These are phyloP conservation scores for Campylomormyrus numenius DNA, from an alignment of 2,113 vertebrate species.

Conservation along the genomic window DNA sequence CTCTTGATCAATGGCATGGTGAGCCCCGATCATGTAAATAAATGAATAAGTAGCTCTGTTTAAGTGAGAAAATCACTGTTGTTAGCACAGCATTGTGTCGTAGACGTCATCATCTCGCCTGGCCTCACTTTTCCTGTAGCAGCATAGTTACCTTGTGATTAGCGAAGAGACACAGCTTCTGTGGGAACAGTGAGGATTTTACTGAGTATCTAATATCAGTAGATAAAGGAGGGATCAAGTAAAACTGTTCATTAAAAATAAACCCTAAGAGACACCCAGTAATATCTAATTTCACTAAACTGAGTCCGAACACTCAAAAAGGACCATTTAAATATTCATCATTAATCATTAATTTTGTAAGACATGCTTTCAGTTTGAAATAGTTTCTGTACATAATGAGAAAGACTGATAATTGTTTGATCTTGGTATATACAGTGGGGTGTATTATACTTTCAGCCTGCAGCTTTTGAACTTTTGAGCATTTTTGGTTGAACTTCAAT, in stretches of 20 bases:
- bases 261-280: slow-evolving; percentile 41
- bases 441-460: not conserved
- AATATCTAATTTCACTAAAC: slow-evolving; percentile 42
- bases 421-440: slow-evolving; percentile 54
- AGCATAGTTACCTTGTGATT: not conserved
- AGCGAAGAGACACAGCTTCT: not conserved
- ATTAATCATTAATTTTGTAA: slow-evolving; percentile 46
- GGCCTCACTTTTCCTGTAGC: not conserved
- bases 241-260: slow-evolving; percentile 51
- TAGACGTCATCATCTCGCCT: not conserved
- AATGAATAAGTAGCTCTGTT: not conserved
- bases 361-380: slow-evolving; percentile 38
- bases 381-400: slow-evolving; percentile 41
- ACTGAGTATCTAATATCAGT: slow-evolving; percentile 24
- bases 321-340: slow-evolving; percentile 48
- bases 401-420: slow-evolving; percentile 50
- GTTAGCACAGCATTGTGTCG: not conserved
- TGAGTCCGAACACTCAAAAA: slow-evolving; percentile 58
- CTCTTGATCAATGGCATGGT: not conserved
- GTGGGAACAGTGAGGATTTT: not conserved
- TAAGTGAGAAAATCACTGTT: not conserved
- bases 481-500: not conserved
- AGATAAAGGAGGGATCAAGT: slow-evolving; percentile 34
- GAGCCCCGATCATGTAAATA: not conserved
- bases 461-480: not conserved